Base-by-base conservation (phyloP, 2,888 invertebrate species). In the Protophormia terraenovae region DNA sequence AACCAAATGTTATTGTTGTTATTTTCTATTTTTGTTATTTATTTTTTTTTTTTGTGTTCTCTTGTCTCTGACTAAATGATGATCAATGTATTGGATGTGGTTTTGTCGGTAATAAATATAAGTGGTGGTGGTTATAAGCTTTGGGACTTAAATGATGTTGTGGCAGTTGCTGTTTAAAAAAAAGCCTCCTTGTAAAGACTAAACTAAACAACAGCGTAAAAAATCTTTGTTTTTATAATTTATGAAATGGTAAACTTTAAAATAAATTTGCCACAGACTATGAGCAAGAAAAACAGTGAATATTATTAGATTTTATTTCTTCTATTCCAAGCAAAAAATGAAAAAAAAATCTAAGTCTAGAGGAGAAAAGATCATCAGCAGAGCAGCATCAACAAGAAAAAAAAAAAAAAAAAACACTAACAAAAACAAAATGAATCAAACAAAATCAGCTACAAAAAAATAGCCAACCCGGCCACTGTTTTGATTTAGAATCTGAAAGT, bases 401-500 rank as follows among this genome's bases (percentile, higher is more conserved):
- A 3, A 47, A 5, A 16, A 27, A 19, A 53, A 55, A 29, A 29
- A 71, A 73, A 73, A 41, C 69, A 27, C 32, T 19, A 78, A 32
- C 38, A 29, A 60, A 24, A 81, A 47, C 38, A 62, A 73, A 60
- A 45, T 58, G 24, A 66, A 41, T 64, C 19, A 71, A n/a, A 60
- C 60, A 66, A 19, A 55, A 32, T 12, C 50, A 62, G 19, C 53
- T 29, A 29, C 45, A 62, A 16, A 29, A 64, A 60, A 50, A 14
- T 35, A 76, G 16, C 14, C 55, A 66, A 29, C 24, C 22, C 64
- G 53, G 55, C 76, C 62, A 58, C 76, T 77, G 47, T 78, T 78
- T 85, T 71, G 47, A 78, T 85, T 85, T 85, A 85, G 85, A 85
- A 85, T 85, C 85, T 85, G 85, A 85, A 85, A 85, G 85, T 85